A percentile compares a stretch with the other conserved stretches of the same genome.
Conservation (phyloP, 2,113 vertebrate genomes). For the Cyphomyrus discorhynchus region DNA sequence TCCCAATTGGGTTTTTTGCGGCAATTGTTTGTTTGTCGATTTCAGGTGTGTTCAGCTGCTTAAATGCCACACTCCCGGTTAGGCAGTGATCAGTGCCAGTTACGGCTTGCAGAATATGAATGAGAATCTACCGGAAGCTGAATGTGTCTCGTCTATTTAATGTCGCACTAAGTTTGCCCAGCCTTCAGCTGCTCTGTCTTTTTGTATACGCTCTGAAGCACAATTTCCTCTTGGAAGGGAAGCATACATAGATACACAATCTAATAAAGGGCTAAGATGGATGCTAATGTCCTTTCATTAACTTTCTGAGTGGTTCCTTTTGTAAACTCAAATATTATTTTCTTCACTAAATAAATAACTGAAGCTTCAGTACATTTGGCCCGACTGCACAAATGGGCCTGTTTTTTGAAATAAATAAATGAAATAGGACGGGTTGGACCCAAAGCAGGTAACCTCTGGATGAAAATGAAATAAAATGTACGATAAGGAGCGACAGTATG, state of each 20-base stretch:
- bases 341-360: conserved; percentile 44
- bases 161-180: not conserved
- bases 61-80: not conserved
- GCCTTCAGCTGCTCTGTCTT: conserved; percentile 16
- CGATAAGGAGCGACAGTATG: not conserved
- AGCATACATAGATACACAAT: conserved; percentile 39
- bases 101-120: not conserved
- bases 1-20: not conserved
- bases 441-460: not conserved
- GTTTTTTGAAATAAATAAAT: not conserved
- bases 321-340: conserved; percentile 44
- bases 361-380: conserved; percentile 33
- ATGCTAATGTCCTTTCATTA: conserved; percentile 47
- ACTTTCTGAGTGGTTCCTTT: conserved; percentile 44
- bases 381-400: not conserved
- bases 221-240: conserved; percentile 40
- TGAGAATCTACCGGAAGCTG: conserved; percentile 1
- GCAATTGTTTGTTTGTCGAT: not conserved
- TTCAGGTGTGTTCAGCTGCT: not conserved
- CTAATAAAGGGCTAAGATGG: conserved; percentile 44
- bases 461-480: conserved; percentile 6
- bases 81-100: not conserved
- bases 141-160: not conserved
- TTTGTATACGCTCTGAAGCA: conserved; percentile 34
- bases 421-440: not conserved